Conservation (phyloP, 2,797 vertebrate species). For the Fistularia commersonii region DNA sequence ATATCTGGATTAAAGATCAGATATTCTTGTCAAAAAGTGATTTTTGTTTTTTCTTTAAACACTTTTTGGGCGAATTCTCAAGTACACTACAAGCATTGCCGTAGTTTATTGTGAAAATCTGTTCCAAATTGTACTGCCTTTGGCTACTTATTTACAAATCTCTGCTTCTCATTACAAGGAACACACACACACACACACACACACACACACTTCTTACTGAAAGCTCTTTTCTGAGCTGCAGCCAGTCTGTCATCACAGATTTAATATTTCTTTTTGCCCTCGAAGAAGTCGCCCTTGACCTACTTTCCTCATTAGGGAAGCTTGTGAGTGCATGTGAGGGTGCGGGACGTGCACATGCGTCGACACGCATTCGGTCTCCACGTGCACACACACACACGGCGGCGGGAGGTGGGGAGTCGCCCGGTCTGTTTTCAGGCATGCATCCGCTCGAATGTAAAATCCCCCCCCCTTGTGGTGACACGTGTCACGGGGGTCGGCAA, state of each 20-base stretch:
- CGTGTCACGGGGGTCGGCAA: slow-evolving; percentile 20
- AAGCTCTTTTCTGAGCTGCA: slow-evolving; percentile 28
- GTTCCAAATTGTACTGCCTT: no score
- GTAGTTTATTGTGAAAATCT: no score
- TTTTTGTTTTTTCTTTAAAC: no score
- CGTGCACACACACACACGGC: no score
- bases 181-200: slow-evolving; percentile 7
- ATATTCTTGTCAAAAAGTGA: no score
- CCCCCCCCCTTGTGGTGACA: slow-evolving; percentile 27
- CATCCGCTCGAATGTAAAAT: slow-evolving; percentile 32
- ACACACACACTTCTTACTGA: slow-evolving; percentile 16
- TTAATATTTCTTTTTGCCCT: slow-evolving; percentile 54
- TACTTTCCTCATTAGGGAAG: slow-evolving; percentile 41
- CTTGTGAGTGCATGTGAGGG: slow-evolving; percentile 31
- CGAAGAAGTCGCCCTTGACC: slow-evolving; percentile 67
- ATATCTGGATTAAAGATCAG: no score
- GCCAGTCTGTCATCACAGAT: slow-evolving; percentile 28
- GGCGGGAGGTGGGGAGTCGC: no score
- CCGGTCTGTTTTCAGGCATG: slow-evolving; percentile 10
- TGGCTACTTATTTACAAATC: slow-evolving; percentile 36
- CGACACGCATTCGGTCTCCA: neutral
- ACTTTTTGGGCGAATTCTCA: no score
- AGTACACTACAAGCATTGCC: no score
- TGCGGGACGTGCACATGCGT: slow-evolving; percentile 30
- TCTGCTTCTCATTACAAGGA: slow-evolving; percentile 26